These are phyloP conservation scores for Tenodera sinensis DNA, from an alignment of 2,888 invertebrate species.

Conservation along the genomic window DNA sequence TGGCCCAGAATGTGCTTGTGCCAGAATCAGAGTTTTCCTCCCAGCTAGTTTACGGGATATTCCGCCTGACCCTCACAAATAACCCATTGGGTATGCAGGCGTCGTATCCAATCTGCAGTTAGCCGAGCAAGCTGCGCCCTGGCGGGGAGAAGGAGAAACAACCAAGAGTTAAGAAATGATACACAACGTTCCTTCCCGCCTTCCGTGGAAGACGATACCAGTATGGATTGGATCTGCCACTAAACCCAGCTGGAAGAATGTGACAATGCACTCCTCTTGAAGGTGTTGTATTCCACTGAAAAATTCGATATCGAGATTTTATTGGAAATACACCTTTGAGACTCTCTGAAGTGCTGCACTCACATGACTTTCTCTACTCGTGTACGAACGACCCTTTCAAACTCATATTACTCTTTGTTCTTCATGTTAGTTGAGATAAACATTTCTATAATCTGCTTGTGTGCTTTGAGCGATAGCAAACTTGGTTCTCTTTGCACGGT, in stretches of 20 bases:
- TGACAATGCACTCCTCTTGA: not conserved
- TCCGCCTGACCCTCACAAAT: not conserved
- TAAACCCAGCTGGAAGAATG: not conserved
- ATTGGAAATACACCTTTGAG: too few relatives aligned
- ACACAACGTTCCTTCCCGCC: not conserved
- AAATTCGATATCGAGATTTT: too few relatives aligned
- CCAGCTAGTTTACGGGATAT: not conserved
- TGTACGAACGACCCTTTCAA: too few relatives aligned
- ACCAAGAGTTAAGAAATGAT: not conserved
- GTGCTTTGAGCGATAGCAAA: too few relatives aligned
- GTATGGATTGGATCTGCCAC: too few relatives aligned
- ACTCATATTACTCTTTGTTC: too few relatives aligned
- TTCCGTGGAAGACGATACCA: not conserved
- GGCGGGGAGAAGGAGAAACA: not conserved
- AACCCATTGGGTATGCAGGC: constrained; percentile 6
- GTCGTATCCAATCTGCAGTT: constrained; percentile 11
- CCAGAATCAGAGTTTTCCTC: not conserved
- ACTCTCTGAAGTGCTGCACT: too few relatives aligned
- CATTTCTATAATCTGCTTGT: too few relatives aligned
- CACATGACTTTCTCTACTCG: too few relatives aligned
- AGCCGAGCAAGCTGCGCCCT: not conserved
- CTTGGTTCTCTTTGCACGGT: too few relatives aligned
- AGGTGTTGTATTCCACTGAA: too few relatives aligned
- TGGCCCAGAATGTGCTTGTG: not conserved
- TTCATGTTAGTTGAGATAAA: too few relatives aligned